Evolutionary conservation across 1,140 invertebrate genomes (phyloP), one percentile per base, ranked within the genome.

Genomic region (Nomia melanderi): DNA sequence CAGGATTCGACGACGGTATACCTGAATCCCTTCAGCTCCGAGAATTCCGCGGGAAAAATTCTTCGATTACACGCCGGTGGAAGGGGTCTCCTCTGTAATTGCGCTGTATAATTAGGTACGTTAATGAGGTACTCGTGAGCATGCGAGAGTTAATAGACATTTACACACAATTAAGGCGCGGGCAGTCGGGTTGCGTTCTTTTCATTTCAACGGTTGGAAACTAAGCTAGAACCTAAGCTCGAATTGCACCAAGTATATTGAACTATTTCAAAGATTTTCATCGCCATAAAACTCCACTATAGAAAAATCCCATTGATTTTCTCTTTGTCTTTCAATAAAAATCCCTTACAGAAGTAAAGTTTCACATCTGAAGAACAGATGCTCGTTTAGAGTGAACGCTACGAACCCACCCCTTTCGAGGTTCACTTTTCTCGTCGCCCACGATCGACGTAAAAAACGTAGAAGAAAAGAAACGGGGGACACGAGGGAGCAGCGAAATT

Each of bases 151-250:
- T 80, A 75, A 74, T 77, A 44, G 54, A 62, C 71, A 69, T 81
- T 86, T 86, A 65, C 83, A 83, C 73, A 70, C 73, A 72, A 81
- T 77, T 59, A 67, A 50, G 29, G 47, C 11, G 11, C 41, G 41
- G 20, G 25, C 54, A 0, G n/a, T 14, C 1, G 54, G 36, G 39
- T 12, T 50, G 54, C 33, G 69, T 64, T 36, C 8, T n/a, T 36
- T 7, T 39, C 17, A 39, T 5, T 27, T 14, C 14, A 29, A 56
- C 23, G 2, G 27, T 1, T 56, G 25, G 23, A 54, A 0, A 41
- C 39, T 7, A 39, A 11, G n/a, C n/a, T n/a, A n/a, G n/a, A n/a
- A n/a, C n/a, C n/a, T n/a, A n/a, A n/a, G n/a, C n/a, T n/a, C n/a
- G n/a, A n/a, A n/a, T n/a, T n/a, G n/a, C n/a, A n/a, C n/a, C n/a